A percentile compares a stretch with the other conserved stretches of the same genome.
phyloP scores from a whole-genome alignment of 2,888 invertebrate species.

The Cryptocephalus moraei region DNA sequence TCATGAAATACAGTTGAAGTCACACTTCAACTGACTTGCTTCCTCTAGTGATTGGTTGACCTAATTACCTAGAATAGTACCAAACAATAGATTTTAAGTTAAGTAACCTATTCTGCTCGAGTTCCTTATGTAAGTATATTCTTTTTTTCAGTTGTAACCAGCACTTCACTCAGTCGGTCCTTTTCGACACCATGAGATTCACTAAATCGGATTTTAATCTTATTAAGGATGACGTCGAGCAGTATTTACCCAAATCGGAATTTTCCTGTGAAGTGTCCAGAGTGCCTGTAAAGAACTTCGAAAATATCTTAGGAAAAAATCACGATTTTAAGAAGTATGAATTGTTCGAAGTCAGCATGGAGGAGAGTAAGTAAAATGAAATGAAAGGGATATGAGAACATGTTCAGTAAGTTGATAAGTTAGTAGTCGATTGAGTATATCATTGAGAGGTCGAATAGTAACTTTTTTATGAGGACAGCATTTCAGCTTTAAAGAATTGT shows the following conservation, averaged over 20 bases:
- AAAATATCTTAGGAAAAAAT: constrained; percentile 18
- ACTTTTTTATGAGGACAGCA: no score
- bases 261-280: constrained; percentile 46
- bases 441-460: no score
- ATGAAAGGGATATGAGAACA: no score
- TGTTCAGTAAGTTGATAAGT: no score
- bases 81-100: no score
- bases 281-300: constrained; percentile 13
- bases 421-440: no score
- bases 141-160: constrained; percentile 24
- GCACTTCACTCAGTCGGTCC: constrained; percentile 15
- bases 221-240: constrained; percentile 33
- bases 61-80: no score
- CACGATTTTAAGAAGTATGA: constrained; percentile 37
- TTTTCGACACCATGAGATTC: constrained; percentile 17
- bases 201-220: constrained; percentile 19
- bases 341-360: constrained; percentile 38
- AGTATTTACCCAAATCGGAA: constrained; percentile 45
- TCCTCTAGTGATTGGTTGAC: no score
- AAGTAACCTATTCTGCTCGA: neutral
- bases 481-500: no score
- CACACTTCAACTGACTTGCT: no score
- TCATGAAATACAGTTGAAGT: no score
- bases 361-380: constrained; percentile 20
- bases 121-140: neutral